Percentiles rank a stretch among this genome's conserved stretches.
phyloP scores from a whole-genome alignment of 2,797 vertebrate genomes.

The Chlorospingus semifuscus region DNA sequence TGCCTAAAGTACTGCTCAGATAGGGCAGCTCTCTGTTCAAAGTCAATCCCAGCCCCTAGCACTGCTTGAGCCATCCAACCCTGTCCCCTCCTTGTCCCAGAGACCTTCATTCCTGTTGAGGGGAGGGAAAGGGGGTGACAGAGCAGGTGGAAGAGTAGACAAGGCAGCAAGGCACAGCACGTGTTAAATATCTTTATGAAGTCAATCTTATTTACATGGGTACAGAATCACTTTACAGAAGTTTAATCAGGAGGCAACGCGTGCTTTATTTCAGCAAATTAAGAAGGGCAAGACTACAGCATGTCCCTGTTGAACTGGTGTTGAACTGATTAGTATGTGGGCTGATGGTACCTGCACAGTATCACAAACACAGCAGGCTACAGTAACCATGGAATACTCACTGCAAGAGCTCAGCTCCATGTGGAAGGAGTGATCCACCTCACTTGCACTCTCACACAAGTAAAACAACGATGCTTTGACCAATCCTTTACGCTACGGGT shows the following conservation, averaged over 20 bases:
- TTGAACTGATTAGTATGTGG: not conserved
- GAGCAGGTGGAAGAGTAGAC: not conserved
- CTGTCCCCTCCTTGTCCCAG: not conserved
- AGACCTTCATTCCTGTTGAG: not conserved
- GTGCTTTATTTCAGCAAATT: slow-evolving; percentile 68
- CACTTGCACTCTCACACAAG: not conserved
- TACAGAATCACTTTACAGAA: slow-evolving; percentile 72
- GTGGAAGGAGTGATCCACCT: not conserved
- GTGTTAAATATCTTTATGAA: slow-evolving; percentile 72
- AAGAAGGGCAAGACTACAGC: slow-evolving; percentile 17
- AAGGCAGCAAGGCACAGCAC: slow-evolving; percentile 27
- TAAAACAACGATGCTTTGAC: slow-evolving; percentile 10
- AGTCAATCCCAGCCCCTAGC: not conserved
- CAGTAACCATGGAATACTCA: not conserved
- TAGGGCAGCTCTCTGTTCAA: not conserved
- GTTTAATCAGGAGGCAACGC: slow-evolving; percentile 39
- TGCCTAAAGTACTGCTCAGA: not conserved
- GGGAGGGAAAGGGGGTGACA: not conserved
- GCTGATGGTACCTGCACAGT: not conserved
- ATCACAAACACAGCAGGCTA: not conserved
- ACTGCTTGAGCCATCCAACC: accelerated
- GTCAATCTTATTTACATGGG: slow-evolving; percentile 74
- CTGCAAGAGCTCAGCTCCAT: not conserved
- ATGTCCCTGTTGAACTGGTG: slow-evolving; percentile 9
- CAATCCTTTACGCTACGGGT: not conserved